Evolutionary conservation across 2,113 vertebrate genomes (phyloP), one percentile per base, ranked within the genome.

Genomic region (Peucedramus taeniatus): DNA sequence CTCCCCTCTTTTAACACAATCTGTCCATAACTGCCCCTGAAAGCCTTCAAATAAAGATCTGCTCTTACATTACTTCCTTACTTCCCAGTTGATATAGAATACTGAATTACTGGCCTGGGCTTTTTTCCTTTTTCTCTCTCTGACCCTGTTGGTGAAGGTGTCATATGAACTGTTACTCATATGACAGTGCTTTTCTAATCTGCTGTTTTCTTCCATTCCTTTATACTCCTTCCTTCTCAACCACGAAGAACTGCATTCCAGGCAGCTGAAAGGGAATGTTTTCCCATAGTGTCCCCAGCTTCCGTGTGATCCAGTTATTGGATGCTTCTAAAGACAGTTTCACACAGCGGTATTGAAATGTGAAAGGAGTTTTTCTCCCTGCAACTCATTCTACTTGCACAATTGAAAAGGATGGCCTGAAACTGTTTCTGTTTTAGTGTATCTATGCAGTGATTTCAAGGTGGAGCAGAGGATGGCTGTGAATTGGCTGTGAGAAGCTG

Each of bases 51-150:
- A n/a, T 78, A n/a, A n/a, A 42, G 37, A 42, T 51, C 59, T 42
- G 21, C 27, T 60, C 27, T 60, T 76, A 24, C 24, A 10, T 39
- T 39, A 24, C 12, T 28, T 31, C 27, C 27, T 49, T 31, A 31
- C 12, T 49, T 27, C 40, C 20, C 44, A 31, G 0, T 1, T 76
- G 57, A 37, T 33, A 3, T 0, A 68, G 35, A 80, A 28, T 28
- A 13, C 20, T 20, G 28, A 45, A n/a, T 59, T 57, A 50, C 27
- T 65, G 51, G 23, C 5, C 66, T 47, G 56, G 22, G 2, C 10
- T 75, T 63, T 74, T 66, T 86, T 39, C 18, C 3, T 56, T 22
- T 45, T 81, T 53, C 9, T 57, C 18, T 35, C n/a, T 20, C 40
- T 39, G 16, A 18, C 35, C 53, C 9, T 23, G 6, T 64, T 45